phyloP scores from a whole-genome alignment of 2,888 invertebrate genomes.

The Drosophila falleni region DNA sequence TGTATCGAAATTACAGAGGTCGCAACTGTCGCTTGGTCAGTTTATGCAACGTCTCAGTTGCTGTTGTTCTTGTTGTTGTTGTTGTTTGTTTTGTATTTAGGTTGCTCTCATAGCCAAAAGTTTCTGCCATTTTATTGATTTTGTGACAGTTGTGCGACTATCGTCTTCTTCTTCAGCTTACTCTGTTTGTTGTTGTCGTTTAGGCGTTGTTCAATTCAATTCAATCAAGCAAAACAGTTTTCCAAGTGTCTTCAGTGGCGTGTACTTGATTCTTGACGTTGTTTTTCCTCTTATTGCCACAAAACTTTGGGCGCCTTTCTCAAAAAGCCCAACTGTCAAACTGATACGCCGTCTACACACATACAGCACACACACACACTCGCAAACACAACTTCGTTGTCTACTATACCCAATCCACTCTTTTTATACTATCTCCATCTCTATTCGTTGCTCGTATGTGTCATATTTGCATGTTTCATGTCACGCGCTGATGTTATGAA shows the following conservation, averaged over 20 bases:
- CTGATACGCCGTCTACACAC: slow-evolving; percentile 34
- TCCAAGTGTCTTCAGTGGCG: slow-evolving; percentile 79
- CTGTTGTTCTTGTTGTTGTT: slow-evolving; percentile 36
- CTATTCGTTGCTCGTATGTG: slow-evolving; percentile 30
- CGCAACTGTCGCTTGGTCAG: slow-evolving; percentile 63
- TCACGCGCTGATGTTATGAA: slow-evolving; percentile 46
- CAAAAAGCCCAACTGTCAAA: slow-evolving; percentile 33
- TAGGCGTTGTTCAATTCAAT: slow-evolving; percentile 73
- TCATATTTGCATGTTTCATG: slow-evolving; percentile 60
- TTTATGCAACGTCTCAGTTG: slow-evolving; percentile 49
- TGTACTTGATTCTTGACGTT: slow-evolving; percentile 72
- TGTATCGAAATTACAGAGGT: slow-evolving; percentile 78
- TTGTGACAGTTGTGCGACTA: slow-evolving; percentile 67
- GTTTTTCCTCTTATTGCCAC: slow-evolving; percentile 39
- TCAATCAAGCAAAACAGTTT: slow-evolving; percentile 79
- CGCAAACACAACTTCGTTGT: slow-evolving; percentile 13
- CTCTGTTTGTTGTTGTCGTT: slow-evolving; percentile 35
- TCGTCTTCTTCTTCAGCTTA: not conserved
- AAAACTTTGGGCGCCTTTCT: slow-evolving; percentile 22
- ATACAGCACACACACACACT: not conserved
- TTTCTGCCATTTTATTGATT: slow-evolving; percentile 66
- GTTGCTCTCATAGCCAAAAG: slow-evolving; percentile 47
- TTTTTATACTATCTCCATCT: slow-evolving; percentile 9
- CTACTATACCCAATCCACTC: not conserved
- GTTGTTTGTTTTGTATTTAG: slow-evolving; percentile 27